Base-by-base conservation (phyloP, 2,113 vertebrate species). In the Trogon melanurus region DNA sequence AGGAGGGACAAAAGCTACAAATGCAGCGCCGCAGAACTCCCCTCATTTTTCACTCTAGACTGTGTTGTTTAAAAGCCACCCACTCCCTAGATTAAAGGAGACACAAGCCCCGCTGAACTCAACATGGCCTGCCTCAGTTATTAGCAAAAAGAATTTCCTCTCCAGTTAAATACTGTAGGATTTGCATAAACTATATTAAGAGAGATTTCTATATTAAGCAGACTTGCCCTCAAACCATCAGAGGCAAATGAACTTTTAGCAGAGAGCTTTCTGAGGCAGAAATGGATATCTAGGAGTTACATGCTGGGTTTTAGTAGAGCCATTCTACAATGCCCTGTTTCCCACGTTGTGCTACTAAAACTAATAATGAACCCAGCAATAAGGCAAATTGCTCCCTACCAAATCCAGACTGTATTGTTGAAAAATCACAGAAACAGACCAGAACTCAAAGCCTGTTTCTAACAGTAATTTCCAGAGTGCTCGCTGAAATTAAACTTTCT, bases 1-100 rank as follows among this genome's bases (percentile, higher is more conserved):
- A 97, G 98, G 96, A 98, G 98, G 98, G 97, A 97, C 97, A 97
- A 97, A 95, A 97, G 93, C 95, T 94, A 71, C 85, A 91, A 85
- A 88, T 71, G 94, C 92, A 79, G 84, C 2, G 75, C 96, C 1
- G 61, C 95, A 67, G 91, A 96, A 69, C 86, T 96, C 91, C 95
- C 97, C 89, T 97, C 96, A 94, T 97, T 97, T 97, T 96, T 96
- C 96, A 97, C 96, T 95, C 75, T 12, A 93, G 82, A 80, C 93
- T 87, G 70, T 56, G 92, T 91, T 97, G 95, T 97, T 97, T 97
- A 95, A 97, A 97, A 97, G 92, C 88, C 95, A 84, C 95, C 80
- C 94, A 93, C 92, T 96, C 95, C 87, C 79, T 93, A 97, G 93
- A 97, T 96, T 95, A 96, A 96, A 95, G 96, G 87, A 96, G 96